Conservation (phyloP, 2,113 vertebrate genomes). For the Ceyx melanurus region DNA sequence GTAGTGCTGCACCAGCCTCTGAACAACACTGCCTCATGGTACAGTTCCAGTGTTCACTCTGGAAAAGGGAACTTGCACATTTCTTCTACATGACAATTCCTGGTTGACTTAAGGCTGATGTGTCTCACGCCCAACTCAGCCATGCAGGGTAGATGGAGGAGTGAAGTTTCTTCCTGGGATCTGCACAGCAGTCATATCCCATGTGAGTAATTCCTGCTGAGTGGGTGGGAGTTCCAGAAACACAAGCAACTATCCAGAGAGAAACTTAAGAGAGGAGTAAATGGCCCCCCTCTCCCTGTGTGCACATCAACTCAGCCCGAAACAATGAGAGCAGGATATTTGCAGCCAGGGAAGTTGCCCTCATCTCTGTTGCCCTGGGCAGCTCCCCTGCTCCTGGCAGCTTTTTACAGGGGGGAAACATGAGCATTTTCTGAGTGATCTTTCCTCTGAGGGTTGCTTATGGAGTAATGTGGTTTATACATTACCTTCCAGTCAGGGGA, state of each 20-base stretch:
- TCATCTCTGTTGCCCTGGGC: neutral
- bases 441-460: neutral
- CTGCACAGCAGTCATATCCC: neutral
- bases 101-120: neutral
- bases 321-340: neutral
- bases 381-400: neutral
- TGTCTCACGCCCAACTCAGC: neutral
- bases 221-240: neutral
- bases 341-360: neutral
- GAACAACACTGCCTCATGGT: neutral
- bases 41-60: neutral
- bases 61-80: neutral
- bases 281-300: neutral
- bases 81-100: neutral
- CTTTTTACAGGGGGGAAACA: fast-evolving
- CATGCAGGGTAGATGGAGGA: neutral
- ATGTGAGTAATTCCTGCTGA: neutral
- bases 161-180: neutral
- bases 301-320: neutral
- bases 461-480: neutral
- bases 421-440: neutral
- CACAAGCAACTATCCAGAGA: neutral
- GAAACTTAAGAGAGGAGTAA: neutral
- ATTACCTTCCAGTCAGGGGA: neutral
- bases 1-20: neutral